A percentile compares a stretch with the other conserved stretches of the same genome.
Conservation (phyloP, 2,888 invertebrate species). For the Spodoptera exigua region DNA sequence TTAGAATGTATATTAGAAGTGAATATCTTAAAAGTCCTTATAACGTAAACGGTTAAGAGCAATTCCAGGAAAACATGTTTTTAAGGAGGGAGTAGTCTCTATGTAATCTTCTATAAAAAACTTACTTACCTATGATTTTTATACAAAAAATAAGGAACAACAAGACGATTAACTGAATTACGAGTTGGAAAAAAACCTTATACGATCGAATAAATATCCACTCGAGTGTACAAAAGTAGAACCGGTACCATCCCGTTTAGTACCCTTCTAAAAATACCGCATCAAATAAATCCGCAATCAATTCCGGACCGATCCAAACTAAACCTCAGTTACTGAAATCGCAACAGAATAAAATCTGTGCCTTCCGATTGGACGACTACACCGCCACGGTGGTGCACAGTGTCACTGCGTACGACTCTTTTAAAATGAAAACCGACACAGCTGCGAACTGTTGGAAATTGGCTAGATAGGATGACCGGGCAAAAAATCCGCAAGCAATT, state of each 20-base stretch:
- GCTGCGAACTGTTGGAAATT: constrained; percentile 68
- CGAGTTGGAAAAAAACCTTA: constrained; percentile 28
- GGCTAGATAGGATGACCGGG: constrained; percentile 76
- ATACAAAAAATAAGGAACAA: too few relatives aligned
- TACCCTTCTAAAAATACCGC: constrained; percentile 48
- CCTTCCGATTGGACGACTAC: constrained; percentile 35
- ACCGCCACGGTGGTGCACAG: constrained; percentile 50
- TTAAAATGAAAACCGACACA: constrained; percentile 61
- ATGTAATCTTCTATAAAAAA: too few relatives aligned
- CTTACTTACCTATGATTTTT: too few relatives aligned
- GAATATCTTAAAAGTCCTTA: too few relatives aligned
- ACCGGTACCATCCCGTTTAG: constrained; percentile 35
- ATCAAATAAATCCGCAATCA: constrained; percentile 63
- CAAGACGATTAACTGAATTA: constrained; percentile 1
- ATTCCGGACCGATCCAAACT: constrained; percentile 52
- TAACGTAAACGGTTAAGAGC: too few relatives aligned
- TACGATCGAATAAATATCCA: constrained; percentile 24
- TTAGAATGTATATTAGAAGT: too few relatives aligned
- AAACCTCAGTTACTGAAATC: constrained; percentile 50
- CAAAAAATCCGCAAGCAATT: constrained; percentile 77
- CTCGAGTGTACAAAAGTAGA: constrained; percentile 20
- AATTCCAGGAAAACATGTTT: too few relatives aligned
- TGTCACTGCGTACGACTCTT: constrained; percentile 31
- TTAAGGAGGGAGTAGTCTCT: too few relatives aligned
- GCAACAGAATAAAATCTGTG: constrained; percentile 56